Conservation (phyloP, 2,113 vertebrate species). For the Pteronura brasiliensis region DNA sequence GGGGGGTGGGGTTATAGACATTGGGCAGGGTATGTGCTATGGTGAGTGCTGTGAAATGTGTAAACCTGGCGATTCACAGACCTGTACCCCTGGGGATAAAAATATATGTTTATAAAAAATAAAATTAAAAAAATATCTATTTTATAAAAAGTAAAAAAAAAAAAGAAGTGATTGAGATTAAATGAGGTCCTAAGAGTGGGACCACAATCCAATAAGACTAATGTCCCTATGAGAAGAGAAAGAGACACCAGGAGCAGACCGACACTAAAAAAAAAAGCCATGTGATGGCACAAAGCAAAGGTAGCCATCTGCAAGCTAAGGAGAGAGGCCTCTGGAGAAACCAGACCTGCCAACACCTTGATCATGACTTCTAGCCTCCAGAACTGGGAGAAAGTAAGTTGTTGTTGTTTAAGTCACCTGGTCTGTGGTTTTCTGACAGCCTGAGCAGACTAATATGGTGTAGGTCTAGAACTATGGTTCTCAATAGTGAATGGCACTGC, state of each 20-base stretch:
- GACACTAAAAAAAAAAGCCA: not conserved
- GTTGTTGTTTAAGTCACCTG: not conserved
- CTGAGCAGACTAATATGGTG: rapidly evolving
- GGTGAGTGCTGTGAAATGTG: too few species aligned
- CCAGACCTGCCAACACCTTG: not conserved
- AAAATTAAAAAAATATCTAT: too few species aligned
- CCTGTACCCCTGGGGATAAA: too few species aligned
- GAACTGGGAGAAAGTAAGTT: not conserved
- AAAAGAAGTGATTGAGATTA: not conserved
- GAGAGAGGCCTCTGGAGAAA: not conserved
- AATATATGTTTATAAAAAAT: too few species aligned
- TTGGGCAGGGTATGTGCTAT: too few species aligned
- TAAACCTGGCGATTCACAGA: too few species aligned
- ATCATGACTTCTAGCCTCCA: not conserved
- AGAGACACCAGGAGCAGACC: not conserved
- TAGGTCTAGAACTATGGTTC: not conserved
- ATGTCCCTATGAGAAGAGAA: not conserved
- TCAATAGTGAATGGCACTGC: not conserved
- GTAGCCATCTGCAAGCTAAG: not conserved
- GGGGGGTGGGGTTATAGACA: too few species aligned
- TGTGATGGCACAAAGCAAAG: not conserved
- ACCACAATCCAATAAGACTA: not conserved
- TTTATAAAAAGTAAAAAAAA: too few species aligned
- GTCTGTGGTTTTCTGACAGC: not conserved
- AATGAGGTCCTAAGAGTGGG: not conserved